Conservation (phyloP, 2,797 vertebrate genomes). For the Sternarchorhynchus goeldii region DNA sequence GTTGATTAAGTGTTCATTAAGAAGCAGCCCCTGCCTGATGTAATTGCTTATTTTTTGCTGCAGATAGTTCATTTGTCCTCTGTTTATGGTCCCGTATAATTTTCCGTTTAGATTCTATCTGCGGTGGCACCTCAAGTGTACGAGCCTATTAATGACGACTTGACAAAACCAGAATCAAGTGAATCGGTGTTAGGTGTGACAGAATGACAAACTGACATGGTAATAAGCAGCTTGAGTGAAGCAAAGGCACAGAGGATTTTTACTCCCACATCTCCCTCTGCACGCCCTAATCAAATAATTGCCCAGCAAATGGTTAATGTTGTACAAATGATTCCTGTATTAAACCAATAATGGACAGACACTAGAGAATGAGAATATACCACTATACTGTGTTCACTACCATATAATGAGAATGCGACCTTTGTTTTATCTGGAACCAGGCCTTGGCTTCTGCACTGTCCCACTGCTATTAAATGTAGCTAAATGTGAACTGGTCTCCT, state of each 20-base stretch:
- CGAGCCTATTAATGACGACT: slow-evolving; percentile 53
- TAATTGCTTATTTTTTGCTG: slow-evolving; percentile 59
- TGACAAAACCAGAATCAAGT: slow-evolving; percentile 59
- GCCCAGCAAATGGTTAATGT: slow-evolving; percentile 54
- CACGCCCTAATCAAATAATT: slow-evolving; percentile 60
- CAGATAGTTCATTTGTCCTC: slow-evolving; percentile 56
- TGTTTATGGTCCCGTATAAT: slow-evolving; percentile 56
- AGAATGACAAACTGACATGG: slow-evolving; percentile 64
- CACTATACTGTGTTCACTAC: slow-evolving; percentile 16
- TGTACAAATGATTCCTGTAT: slow-evolving; percentile 50
- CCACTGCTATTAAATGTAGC: not conserved
- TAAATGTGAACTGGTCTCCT: too few species aligned
- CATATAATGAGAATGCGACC: slow-evolving; percentile 27
- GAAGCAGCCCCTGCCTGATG: slow-evolving; percentile 52
- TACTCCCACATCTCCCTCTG: slow-evolving; percentile 52
- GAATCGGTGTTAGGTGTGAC: slow-evolving; percentile 59
- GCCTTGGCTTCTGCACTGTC: not conserved
- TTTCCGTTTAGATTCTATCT: slow-evolving; percentile 54
- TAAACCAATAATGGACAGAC: slow-evolving; percentile 55
- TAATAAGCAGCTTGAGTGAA: slow-evolving; percentile 58
- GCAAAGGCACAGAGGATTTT: slow-evolving; percentile 55
- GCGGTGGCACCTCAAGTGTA: slow-evolving; percentile 46
- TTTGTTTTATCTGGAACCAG: not conserved
- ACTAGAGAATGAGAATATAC: slow-evolving; percentile 34
- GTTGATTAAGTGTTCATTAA: slow-evolving; percentile 64